phyloP scores from a whole-genome alignment of 2,888 invertebrate species.

The Drosophila meridionalis region DNA sequence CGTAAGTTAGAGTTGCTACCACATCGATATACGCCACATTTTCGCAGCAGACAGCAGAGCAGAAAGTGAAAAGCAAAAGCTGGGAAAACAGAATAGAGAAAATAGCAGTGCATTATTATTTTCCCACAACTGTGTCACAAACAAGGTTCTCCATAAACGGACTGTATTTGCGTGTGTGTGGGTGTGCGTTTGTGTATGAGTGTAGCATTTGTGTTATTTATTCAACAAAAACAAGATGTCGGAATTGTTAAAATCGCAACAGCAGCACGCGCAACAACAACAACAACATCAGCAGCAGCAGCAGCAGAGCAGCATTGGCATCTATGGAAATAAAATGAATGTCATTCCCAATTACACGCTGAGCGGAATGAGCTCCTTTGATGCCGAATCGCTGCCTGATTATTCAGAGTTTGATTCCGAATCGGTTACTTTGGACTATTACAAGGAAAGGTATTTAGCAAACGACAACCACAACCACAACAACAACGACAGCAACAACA shows the following conservation, averaged over 20 bases:
- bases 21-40: constrained; percentile 58
- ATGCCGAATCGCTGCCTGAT: constrained; percentile 86
- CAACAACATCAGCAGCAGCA: constrained; percentile 51
- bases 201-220: constrained; percentile 35
- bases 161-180: constrained; percentile 21
- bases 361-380: constrained; percentile 86
- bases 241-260: constrained; percentile 51
- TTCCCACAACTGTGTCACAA: constrained; percentile 52
- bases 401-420: constrained; percentile 87
- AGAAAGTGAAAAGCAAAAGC: constrained; percentile 60
- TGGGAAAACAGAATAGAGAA: constrained; percentile 74
- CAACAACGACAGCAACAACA: constrained; percentile 11
- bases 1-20: constrained; percentile 58
- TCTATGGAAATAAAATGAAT: constrained; percentile 68
- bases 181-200: constrained; percentile 20
- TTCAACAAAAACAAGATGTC: constrained; percentile 50
- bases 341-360: constrained; percentile 82
- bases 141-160: constrained; percentile 48
- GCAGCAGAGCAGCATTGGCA: constrained; percentile 54
- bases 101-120: constrained; percentile 60
- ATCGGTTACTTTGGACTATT: constrained; percentile 86
- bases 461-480: constrained; percentile 18
- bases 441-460: constrained; percentile 85
- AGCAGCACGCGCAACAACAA: constrained; percentile 62
- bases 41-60: constrained; percentile 46